Evolutionary conservation across 2,113 vertebrate species (phyloP), one percentile per base, ranked within the genome.

Genomic region (Ramphastos sulfuratus): DNA sequence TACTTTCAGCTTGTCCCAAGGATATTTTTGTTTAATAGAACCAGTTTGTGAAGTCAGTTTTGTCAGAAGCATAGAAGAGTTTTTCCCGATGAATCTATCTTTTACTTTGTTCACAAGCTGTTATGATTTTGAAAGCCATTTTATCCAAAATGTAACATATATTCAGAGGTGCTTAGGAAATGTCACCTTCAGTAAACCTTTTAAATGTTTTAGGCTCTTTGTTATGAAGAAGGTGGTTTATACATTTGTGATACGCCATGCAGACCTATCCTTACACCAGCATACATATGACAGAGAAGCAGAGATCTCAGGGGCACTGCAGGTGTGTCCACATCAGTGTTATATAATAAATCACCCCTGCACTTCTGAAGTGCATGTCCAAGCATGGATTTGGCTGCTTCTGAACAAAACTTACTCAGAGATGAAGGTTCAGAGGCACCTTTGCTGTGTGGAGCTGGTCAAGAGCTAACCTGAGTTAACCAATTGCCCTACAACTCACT

Each of bases 11-110:
- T 87, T 85, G 67, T 39, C 84, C 86, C 50, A 76, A 63, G 27
- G 60, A 82, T 85, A 55, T 58, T 87, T 87, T 60, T 82, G 19
- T 76, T 85, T 85, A 89, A 82, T 24, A 76, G 74, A 91, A 73
- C 5, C 23, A 60, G 15, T 69, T 91, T 75, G 61, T 31, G 27
- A 87, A 91, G 12, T 42, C 12, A 93, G 21, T 87, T 95, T 87
- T 59, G 15, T 7, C 21, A 78, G 54, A 82, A 70, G 59, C 7
- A 4, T 30, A 58, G 42, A 64, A 81, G 81, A 42, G 5, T 8
- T 60, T 80, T 8, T 60, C 18, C 8, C 60, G 20, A 39, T 55
- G 28, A 64, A n/a, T 75, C 82, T 37, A 64, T 66, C 25, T 76
- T 8, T 69, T 65, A 23, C 50, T 65, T 50, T 35, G 4, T 58